These are phyloP conservation scores for Balanococcus diminutus DNA, from an alignment of 2,888 invertebrate species.

Conservation along the genomic window DNA sequence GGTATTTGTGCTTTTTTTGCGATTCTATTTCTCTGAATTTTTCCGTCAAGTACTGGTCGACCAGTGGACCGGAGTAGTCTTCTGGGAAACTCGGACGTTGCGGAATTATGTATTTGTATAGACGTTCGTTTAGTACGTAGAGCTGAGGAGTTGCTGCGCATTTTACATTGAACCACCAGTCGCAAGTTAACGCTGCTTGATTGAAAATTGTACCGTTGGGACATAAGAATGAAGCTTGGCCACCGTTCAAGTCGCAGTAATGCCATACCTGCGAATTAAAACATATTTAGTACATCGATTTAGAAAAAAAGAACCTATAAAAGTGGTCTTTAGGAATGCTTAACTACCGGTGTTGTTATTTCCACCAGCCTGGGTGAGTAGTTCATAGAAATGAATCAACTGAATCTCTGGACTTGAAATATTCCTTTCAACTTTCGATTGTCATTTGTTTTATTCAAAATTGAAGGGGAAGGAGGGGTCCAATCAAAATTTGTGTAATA, in stretches of 20 bases:
- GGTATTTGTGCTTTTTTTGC: slow-evolving; percentile 62
- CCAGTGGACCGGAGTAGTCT: slow-evolving; percentile 85
- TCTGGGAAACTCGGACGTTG: slow-evolving; percentile 88
- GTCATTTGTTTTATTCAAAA: too few relatives aligned
- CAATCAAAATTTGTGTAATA: too few relatives aligned
- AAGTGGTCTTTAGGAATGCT: too few relatives aligned
- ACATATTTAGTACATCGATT: too few relatives aligned
- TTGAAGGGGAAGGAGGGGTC: too few relatives aligned
- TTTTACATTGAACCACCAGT: slow-evolving; percentile 93
- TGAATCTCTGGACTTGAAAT: too few relatives aligned
- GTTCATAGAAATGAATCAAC: too few relatives aligned
- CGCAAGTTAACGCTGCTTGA: slow-evolving; percentile 85
- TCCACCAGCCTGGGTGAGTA: too few relatives aligned
- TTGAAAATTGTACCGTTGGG: slow-evolving; percentile 91
- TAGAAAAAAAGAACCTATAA: too few relatives aligned
- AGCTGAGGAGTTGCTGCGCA: slow-evolving; percentile 82
- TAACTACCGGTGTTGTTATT: too few relatives aligned
- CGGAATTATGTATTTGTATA: slow-evolving; percentile 86
- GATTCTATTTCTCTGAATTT: slow-evolving; percentile 89
- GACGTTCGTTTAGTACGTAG: slow-evolving; percentile 84
- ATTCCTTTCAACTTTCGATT: too few relatives aligned
- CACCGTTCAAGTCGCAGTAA: slow-evolving; percentile 88
- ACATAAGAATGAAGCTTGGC: slow-evolving; percentile 86
- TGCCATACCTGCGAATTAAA: slow-evolving; percentile 79
- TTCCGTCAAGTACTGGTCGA: slow-evolving; percentile 81